A percentile compares a stretch with the other conserved stretches of the same genome.
Evolutionary conservation across 2,888 invertebrate species (phyloP).

Genomic region (Acleris emargana): DNA sequence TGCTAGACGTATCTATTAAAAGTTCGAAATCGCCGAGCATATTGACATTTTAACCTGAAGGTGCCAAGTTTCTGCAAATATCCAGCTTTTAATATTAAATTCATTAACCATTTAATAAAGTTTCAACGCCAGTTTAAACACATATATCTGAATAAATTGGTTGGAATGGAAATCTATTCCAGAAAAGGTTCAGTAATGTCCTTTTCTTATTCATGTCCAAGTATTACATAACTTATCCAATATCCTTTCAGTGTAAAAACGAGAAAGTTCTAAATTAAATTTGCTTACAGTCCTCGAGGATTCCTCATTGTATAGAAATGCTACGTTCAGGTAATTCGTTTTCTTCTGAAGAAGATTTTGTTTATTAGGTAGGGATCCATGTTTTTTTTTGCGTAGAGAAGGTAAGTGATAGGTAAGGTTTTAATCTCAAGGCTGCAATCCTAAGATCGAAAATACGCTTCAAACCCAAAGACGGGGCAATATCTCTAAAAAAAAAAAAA

Average conservation of each 20-base stretch:
- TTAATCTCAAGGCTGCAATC: too few relatives aligned
- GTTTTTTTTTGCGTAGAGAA: too few relatives aligned
- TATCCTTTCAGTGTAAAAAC: constrained; percentile 52
- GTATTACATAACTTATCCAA: constrained; percentile 47
- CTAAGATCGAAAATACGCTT: too few relatives aligned
- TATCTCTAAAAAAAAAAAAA: too few relatives aligned
- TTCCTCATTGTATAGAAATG: constrained; percentile 8
- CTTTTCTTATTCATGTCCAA: constrained; percentile 34
- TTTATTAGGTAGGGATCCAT: too few relatives aligned
- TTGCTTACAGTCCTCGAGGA: constrained; percentile 45
- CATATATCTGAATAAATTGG: constrained; percentile 12
- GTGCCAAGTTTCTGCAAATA: too few relatives aligned
- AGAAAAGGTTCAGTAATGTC: constrained; percentile 12
- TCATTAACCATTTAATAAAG: background rate
- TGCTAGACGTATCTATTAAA: too few relatives aligned
- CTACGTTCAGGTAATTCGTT: background rate
- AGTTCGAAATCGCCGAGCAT: too few relatives aligned
- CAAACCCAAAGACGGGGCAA: accelerated
- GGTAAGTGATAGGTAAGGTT: too few relatives aligned
- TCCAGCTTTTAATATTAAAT: background rate
- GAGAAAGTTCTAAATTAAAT: constrained; percentile 65
- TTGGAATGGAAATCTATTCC: constrained; percentile 8
- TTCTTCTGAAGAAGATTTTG: background rate
- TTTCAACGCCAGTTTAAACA: background rate
- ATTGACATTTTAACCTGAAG: too few relatives aligned